A percentile compares a stretch with the other conserved stretches of the same genome.
Conservation (phyloP, 1,140 invertebrate genomes). For the Apis cerana region DNA sequence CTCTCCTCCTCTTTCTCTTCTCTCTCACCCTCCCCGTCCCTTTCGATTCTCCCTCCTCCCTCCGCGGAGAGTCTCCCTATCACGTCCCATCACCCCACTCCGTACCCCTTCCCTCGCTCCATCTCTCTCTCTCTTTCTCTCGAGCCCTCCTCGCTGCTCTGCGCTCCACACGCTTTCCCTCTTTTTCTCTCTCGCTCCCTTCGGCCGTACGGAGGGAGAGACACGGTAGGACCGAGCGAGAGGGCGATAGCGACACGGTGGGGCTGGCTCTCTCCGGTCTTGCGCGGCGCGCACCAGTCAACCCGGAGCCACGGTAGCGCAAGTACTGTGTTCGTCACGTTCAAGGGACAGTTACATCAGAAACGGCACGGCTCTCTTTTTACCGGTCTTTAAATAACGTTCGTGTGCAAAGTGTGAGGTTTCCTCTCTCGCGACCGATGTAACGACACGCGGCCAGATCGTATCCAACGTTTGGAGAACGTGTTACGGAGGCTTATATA, state of each 20-base stretch:
- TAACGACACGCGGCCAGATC: constrained; percentile 8
- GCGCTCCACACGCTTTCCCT: constrained; percentile 53
- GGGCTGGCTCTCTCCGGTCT: constrained; percentile 78
- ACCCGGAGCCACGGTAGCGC: constrained; percentile 79
- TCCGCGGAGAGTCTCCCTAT: constrained; percentile 21
- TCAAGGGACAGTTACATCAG: constrained; percentile 53
- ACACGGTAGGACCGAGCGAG: constrained; percentile 49
- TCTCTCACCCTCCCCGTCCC: constrained; percentile 34
- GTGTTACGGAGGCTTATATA: not conserved
- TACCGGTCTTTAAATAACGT: constrained; percentile 45
- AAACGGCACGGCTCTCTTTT: constrained; percentile 36
- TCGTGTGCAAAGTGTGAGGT: constrained; percentile 14
- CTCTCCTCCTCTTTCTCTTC: not conserved
- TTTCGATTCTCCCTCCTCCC: constrained; percentile 33
- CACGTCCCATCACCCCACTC: constrained; percentile 47
- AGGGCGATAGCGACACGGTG: constrained; percentile 64
- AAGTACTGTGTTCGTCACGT: constrained; percentile 64
- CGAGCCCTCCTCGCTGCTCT: constrained; percentile 56
- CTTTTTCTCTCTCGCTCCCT: constrained; percentile 49
- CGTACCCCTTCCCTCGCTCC: constrained; percentile 41
- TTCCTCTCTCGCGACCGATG: constrained; percentile 24
- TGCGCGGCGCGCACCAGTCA: constrained; percentile 79
- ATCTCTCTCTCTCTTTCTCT: not conserved
- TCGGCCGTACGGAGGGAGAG: constrained; percentile 37
- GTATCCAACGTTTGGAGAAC: constrained; percentile 8